These are phyloP conservation scores for Etheostoma perlongum DNA, from an alignment of 2,797 vertebrate genomes.

Conservation along the genomic window DNA sequence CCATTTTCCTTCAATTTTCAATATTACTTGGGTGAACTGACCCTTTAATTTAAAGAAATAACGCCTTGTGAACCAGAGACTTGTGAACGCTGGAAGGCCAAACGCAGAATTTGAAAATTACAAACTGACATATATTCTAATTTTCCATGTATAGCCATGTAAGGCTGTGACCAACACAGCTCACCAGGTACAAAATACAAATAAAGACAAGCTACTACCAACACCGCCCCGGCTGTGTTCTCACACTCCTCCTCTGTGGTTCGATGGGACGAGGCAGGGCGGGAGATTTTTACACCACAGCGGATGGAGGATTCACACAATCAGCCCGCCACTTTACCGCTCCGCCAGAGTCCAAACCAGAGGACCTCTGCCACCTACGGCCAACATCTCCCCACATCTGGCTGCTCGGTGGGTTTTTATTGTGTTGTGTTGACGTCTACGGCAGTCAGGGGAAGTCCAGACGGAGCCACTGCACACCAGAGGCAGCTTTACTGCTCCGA, in stretches of 20 bases:
- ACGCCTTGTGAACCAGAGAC: neutral
- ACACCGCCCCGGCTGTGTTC: slow-evolving; percentile 39
- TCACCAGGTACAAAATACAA: slow-evolving; percentile 42
- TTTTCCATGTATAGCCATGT: too few relatives aligned
- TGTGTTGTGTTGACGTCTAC: neutral
- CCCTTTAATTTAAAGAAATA: neutral
- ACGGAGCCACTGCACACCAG: neutral
- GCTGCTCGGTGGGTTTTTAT: neutral
- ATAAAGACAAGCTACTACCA: slow-evolving; percentile 36
- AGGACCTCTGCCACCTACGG: slow-evolving; percentile 13
- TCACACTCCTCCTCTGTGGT: slow-evolving; percentile 49
- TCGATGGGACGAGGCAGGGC: slow-evolving; percentile 39
- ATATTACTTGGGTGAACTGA: slow-evolving; percentile 13
- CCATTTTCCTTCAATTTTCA: too few relatives aligned
- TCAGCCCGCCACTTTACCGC: slow-evolving; percentile 4
- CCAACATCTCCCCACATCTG: neutral
- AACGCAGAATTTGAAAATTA: neutral
- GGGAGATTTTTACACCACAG: slow-evolving; percentile 50
- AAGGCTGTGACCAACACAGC: slow-evolving; percentile 43
- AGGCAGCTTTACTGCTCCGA: neutral
- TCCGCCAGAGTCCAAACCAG: slow-evolving; percentile 7
- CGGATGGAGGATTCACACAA: slow-evolving; percentile 31
- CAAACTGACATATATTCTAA: neutral
- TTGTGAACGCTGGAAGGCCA: neutral
- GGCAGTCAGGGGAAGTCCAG: neutral